Conservation (phyloP, 2,797 vertebrate species). For the Intellagama lesueurii region DNA sequence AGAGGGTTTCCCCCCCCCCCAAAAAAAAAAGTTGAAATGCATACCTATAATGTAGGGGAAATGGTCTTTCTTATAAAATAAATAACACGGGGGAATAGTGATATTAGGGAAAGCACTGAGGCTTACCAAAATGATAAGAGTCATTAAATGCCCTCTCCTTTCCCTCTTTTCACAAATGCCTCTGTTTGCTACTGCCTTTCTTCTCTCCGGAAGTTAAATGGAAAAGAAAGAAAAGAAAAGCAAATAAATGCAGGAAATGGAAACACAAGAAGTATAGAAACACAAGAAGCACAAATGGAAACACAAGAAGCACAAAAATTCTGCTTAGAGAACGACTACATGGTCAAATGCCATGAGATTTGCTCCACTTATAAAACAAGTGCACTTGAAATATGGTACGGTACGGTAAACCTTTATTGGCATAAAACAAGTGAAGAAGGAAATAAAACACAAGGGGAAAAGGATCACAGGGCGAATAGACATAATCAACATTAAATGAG, state of each 20-base stretch:
- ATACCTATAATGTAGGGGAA: slow-evolving; percentile 63
- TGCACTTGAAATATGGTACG: too few relatives aligned
- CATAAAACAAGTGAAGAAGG: too few relatives aligned
- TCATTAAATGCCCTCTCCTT: background rate
- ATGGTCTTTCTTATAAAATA: slow-evolving; percentile 61
- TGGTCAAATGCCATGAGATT: too few relatives aligned
- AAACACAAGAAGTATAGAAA: background rate
- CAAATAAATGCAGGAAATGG: background rate
- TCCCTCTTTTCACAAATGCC: background rate
- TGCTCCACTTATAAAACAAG: too few relatives aligned
- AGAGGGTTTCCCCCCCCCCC: background rate
- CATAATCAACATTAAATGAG: too few relatives aligned
- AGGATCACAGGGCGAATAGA: too few relatives aligned
- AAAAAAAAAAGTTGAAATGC: slow-evolving; percentile 41
- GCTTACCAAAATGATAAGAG: background rate
- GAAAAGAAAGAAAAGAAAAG: background rate
- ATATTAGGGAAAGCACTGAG: slow-evolving; percentile 49
- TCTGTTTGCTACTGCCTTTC: slow-evolving; percentile 9
- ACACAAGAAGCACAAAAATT: background rate
- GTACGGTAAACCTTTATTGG: too few relatives aligned
- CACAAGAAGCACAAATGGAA: too few relatives aligned
- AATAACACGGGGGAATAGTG: background rate
- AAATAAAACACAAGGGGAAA: too few relatives aligned
- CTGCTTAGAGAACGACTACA: background rate
- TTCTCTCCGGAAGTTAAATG: slow-evolving; percentile 10